Conservation (phyloP, 2,888 invertebrate species). For the Amblyteles armatorius region DNA sequence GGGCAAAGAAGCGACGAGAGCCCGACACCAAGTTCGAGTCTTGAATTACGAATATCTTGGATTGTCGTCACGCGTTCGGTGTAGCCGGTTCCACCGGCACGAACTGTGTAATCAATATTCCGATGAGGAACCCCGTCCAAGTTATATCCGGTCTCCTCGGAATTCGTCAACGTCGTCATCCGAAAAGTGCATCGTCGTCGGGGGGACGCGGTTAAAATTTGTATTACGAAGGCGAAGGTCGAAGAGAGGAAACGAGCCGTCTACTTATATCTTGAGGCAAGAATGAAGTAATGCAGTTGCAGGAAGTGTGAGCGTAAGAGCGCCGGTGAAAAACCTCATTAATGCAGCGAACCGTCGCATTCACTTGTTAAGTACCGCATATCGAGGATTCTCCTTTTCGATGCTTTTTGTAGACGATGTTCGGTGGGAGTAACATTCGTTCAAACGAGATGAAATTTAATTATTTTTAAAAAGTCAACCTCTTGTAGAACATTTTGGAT, state of each 20-base stretch:
- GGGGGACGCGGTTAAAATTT: not conserved
- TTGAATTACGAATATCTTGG: constrained; percentile 55
- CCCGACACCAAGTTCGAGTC: constrained; percentile 36
- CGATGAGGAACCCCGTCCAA: constrained; percentile 5
- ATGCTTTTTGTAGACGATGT: not conserved
- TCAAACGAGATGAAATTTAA: not conserved
- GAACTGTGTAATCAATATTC: constrained; percentile 57
- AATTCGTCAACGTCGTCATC: constrained; percentile 9
- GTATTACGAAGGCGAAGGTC: constrained; percentile 3
- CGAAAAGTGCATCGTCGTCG: not conserved
- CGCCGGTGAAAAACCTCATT: constrained; percentile 17
- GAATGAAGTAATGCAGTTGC: not conserved
- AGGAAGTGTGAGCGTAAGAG: constrained; percentile 10
- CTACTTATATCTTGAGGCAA: not conserved
- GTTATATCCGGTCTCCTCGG: constrained; percentile 51
- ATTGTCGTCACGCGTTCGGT: constrained; percentile 31
- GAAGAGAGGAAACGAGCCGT: not conserved
- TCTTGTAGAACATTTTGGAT: not conserved
- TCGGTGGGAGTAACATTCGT: not conserved
- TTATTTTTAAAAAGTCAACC: not conserved
- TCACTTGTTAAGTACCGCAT: not conserved
- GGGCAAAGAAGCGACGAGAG: not conserved
- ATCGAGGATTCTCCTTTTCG: not conserved
- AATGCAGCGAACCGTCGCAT: not conserved
- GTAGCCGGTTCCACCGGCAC: constrained; percentile 41